Percentiles rank a stretch among this genome's conserved stretches.
Conservation (phyloP, 2,888 invertebrate genomes). For the Pecten maximus region DNA sequence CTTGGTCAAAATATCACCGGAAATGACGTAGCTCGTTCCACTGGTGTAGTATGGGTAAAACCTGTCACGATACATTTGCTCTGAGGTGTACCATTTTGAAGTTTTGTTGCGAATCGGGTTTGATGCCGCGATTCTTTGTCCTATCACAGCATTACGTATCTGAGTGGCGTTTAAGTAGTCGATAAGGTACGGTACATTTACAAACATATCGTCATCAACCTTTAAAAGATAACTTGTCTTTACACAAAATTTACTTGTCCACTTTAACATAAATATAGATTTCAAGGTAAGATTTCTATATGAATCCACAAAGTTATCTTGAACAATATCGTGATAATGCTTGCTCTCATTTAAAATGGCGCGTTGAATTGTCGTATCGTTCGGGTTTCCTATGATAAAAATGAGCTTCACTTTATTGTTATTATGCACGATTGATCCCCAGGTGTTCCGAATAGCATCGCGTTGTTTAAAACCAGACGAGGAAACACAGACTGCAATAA, state of each 20-base stretch:
- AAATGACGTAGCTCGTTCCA: slow-evolving; percentile 94
- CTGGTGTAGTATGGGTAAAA: slow-evolving; percentile 91
- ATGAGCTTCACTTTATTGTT: slow-evolving; percentile 44
- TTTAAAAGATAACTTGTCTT: slow-evolving; percentile 81
- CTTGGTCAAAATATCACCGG: slow-evolving; percentile 88
- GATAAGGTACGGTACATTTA: slow-evolving; percentile 55
- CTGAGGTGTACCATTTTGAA: slow-evolving; percentile 94
- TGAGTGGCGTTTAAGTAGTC: slow-evolving; percentile 40
- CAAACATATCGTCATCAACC: slow-evolving; percentile 82
- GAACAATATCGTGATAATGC: slow-evolving; percentile 49
- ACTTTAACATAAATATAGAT: slow-evolving; percentile 82
- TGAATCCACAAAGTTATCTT: slow-evolving; percentile 55
- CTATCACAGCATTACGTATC: slow-evolving; percentile 47
- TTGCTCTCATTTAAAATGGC: slow-evolving; percentile 46
- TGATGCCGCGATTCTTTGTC: slow-evolving; percentile 52
- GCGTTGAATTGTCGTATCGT: slow-evolving; percentile 36
- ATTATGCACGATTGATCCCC: slow-evolving; percentile 46
- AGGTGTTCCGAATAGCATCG: slow-evolving; percentile 51
- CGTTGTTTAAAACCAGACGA: slow-evolving; percentile 47
- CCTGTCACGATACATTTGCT: slow-evolving; percentile 86
- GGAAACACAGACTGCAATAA: slow-evolving; percentile 47
- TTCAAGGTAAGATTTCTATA: slow-evolving; percentile 83
- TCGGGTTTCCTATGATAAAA: slow-evolving; percentile 48
- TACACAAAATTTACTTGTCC: slow-evolving; percentile 81
- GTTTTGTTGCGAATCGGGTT: slow-evolving; percentile 89